phyloP scores from a whole-genome alignment of 2,797 vertebrate species.

The Falco biarmicus region DNA sequence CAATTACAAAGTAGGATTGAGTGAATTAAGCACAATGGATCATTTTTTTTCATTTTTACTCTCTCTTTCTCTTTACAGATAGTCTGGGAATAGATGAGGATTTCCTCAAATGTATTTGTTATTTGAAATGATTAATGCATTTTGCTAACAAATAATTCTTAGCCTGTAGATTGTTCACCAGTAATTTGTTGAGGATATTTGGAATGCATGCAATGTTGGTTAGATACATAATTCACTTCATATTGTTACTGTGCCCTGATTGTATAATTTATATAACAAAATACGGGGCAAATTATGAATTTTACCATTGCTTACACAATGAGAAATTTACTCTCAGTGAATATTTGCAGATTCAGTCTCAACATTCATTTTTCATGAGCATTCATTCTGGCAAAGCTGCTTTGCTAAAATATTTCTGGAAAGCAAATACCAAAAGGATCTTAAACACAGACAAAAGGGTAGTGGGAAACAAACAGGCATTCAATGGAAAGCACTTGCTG shows the following conservation, averaged over 20 bases:
- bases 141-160: slow-evolving; percentile 50
- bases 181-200: slow-evolving; percentile 50
- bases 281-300: slow-evolving; percentile 60
- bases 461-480: neutral
- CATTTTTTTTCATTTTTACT: neutral
- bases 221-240: slow-evolving; percentile 62
- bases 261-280: slow-evolving; percentile 68
- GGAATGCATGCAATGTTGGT: slow-evolving; percentile 43
- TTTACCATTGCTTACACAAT: slow-evolving; percentile 68
- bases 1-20: slow-evolving; percentile 23
- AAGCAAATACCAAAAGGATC: slow-evolving; percentile 31
- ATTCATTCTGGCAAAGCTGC: slow-evolving; percentile 22
- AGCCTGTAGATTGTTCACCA: slow-evolving; percentile 34
- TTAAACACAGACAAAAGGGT: slow-evolving; percentile 13
- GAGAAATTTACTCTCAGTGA: slow-evolving; percentile 58
- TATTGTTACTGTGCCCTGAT: slow-evolving; percentile 52
- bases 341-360: slow-evolving; percentile 67
- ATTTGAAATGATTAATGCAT: slow-evolving; percentile 54
- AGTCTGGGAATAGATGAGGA: slow-evolving; percentile 29
- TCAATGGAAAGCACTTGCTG: neutral
- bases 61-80: slow-evolving; percentile 33
- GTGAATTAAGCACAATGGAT: neutral
- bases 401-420: slow-evolving; percentile 45
- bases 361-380: slow-evolving; percentile 67
- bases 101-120: slow-evolving; percentile 47